Base-by-base conservation (phyloP, 2,797 vertebrate genomes). In the Oreonectes daqikongensis region DNA sequence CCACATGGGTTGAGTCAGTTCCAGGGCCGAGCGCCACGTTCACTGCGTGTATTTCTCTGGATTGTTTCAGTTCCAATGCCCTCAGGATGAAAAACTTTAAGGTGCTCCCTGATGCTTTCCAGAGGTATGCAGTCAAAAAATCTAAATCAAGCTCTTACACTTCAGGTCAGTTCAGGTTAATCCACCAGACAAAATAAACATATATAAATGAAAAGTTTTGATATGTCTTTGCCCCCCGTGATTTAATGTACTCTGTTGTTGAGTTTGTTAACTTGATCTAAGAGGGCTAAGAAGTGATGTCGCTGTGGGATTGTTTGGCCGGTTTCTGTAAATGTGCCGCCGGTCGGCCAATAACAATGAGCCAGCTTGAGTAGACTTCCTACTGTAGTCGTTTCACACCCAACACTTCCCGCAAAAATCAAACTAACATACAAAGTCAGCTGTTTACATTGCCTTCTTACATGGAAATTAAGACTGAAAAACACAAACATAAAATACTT, bases 301-400 rank as follows among this genome's bases (percentile, higher is more conserved):
- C 44, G 46, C 32, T n/a, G 32, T 32, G 24, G 38, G 28, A 63
- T 42, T 53, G 53, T 69, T 77, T 61, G 66, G 22, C 15, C 14
- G 50, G 52, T 69, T 50, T 57, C 53, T 50, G 55, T 60, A 9
- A 79, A 65, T 70, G 61, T 57, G 67, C 63, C 50, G 50, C 63
- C 61, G 72, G 72, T 75, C 7, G 12, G 24, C 9, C 53, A 46
- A 26, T 69, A 77, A 77, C 75, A 77, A 75, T 55, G 70, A 72
- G 75, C 71, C 79, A 77, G 70, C 64, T 60, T 68, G 75, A 73
- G 11, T 64, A 3, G 26, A 69, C 64, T 69, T 78, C 75, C 82
- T 78, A 87, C 84, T 84, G 84, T 85, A 61, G 66, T 61, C 32
- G 48, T 61, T 77, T 77, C 55, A 69, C 66, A 77, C 75, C 75